Conservation (phyloP, 2,797 vertebrate species). For the Spondyliosoma cantharus region DNA sequence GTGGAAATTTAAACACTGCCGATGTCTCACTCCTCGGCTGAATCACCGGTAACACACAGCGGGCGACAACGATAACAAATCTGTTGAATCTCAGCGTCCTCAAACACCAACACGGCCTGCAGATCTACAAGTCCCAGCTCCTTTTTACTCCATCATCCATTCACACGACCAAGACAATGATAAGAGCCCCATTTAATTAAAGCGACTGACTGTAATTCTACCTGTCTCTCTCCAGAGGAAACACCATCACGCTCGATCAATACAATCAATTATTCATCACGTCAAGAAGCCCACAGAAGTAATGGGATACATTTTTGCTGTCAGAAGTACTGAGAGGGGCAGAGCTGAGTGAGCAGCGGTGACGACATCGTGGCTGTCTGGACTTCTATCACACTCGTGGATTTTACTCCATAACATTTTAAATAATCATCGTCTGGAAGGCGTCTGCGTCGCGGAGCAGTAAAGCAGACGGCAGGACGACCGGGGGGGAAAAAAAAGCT, state of each 20-base stretch:
- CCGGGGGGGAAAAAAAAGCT: constrained; percentile 19
- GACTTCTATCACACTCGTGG: background rate
- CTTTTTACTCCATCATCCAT: constrained; percentile 38
- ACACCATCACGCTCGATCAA: constrained; percentile 64
- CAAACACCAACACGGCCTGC: background rate
- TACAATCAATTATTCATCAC: constrained; percentile 71
- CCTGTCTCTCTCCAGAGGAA: constrained; percentile 41
- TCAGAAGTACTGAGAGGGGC: background rate
- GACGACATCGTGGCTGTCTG: background rate
- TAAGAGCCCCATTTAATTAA: constrained; percentile 52
- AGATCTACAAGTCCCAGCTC: background rate
- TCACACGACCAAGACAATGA: constrained; percentile 28
- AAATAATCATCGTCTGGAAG: constrained; percentile 35
- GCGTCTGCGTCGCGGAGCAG: background rate
- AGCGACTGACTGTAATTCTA: constrained; percentile 50
- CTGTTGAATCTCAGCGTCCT: constrained; percentile 5
- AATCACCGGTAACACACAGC: background rate
- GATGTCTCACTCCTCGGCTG: constrained; percentile 1
- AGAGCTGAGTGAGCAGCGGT: constrained; percentile 17
- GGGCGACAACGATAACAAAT: background rate
- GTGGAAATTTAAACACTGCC: background rate
- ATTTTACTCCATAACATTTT: constrained; percentile 21
- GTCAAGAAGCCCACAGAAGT: constrained; percentile 26
- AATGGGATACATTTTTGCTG: constrained; percentile 26
- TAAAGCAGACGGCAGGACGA: constrained; percentile 6